Evolutionary conservation across 2,797 vertebrate species (phyloP), one percentile per base, ranked within the genome.

Genomic region (Psittacula echo): DNA sequence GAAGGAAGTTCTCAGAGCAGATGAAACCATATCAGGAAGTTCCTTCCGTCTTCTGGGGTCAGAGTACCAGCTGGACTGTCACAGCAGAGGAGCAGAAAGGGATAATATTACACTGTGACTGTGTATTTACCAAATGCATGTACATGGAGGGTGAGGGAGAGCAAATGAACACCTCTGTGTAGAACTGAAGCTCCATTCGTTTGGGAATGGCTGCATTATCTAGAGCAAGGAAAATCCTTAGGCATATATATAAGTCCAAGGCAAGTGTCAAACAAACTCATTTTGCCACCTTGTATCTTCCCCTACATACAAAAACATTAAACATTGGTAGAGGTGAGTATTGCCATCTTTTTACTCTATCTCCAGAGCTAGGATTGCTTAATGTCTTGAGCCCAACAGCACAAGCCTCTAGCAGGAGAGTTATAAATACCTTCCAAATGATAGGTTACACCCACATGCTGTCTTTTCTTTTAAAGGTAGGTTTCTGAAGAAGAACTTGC

Each of bases 391-490:
- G 50, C 70, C 11, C n/a, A 76, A 82, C 22, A 48, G 8, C 29
- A 71, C 15, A 92, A 85, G 13, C 41, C 30, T 76, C n/a, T 62
- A 79, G 47, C 27, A 78, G 30, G 30, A 73, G 24, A 71, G 44
- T 71, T 88, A 85, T 71, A 95, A 93, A 89, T 97, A 90, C 45
- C 56, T 83, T 75, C 44, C 24, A 83, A 93, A 91, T 83, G 24
- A 89, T 85, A 0, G 1, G 27, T 79, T 86, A 86, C 74, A 74
- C 83, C 78, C 80, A 76, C 94, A 47, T 41, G 45, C 58, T 91
- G 48, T 85, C 70, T 92, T 82, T 72, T 78, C 44, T 93, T 93
- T 71, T 71, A 90, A 88, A 23, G 11, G 10, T 67, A 93, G 34
- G 39, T 79, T 94, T 94, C 84, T 76, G 37, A 14, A 53, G 56